phyloP scores from a whole-genome alignment of 1,140 invertebrate species.

The Tigriopus japonicus region DNA sequence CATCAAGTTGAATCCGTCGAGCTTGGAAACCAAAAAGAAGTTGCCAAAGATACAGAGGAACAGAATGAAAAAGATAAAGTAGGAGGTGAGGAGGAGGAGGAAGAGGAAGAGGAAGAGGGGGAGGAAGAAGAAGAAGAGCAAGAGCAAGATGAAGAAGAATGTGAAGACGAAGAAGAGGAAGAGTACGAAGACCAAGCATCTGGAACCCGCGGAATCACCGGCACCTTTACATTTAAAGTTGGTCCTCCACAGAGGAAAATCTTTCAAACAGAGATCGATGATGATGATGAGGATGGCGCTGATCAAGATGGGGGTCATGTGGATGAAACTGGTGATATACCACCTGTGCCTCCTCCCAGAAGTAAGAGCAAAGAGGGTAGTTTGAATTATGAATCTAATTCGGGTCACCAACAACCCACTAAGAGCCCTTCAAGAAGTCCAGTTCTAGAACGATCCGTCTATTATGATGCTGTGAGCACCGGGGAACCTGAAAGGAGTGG shows the following conservation, averaged over 20 bases:
- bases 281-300: background rate
- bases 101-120: background rate
- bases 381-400: background rate
- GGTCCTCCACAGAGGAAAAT: background rate
- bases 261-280: background rate
- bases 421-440: background rate
- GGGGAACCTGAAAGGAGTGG: no score
- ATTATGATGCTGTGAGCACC: background rate
- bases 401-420: no score
- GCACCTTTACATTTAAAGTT: background rate
- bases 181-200: background rate
- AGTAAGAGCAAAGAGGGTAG: conserved; percentile 11
- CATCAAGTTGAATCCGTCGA: no score
- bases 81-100: background rate
- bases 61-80: background rate
- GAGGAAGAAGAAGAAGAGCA: background rate
- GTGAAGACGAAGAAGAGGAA: background rate
- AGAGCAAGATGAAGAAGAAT: background rate
- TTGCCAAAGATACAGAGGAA: background rate
- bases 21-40: background rate
- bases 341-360: conserved; percentile 12
- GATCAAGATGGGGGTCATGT: background rate
- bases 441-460: background rate
- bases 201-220: background rate
- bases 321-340: background rate